Base-by-base conservation (phyloP, 2,797 vertebrate species). In the Microcaecilia unicolor region DNA sequence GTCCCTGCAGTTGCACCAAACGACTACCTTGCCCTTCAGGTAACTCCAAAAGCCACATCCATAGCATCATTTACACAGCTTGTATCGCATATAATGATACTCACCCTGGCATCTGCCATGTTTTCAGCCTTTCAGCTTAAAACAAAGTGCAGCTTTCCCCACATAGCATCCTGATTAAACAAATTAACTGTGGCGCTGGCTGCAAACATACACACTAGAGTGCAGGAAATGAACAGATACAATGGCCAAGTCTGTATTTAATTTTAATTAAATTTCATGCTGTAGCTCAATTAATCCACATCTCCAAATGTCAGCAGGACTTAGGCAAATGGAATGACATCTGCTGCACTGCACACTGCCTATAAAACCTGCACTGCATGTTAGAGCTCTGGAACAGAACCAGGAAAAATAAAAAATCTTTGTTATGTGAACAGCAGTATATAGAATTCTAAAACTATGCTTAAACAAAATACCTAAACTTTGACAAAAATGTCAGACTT, bases 231-330 rank as follows among this genome's bases (percentile, higher is more conserved):
- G 66, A 84, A 62, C 65, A 72, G 78, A 72, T 82, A 88, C 78
- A 84, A 82, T 79, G 65, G 81, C 81, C 71, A 74, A 84, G 78
- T 78, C 75, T 82, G 84, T 81, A 80, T 89, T 90, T 89, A 81
- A 84, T 86, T 88, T 84, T 90, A 86, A 93, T 93, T 90, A 84
- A 87, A 90, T 90, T 87, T 89, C 84, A 86, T 88, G 90, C 86
- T 80, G 80, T 74, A 78, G 76, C 81, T 83, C 79, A 83, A 81
- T 85, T 87, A 84, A 85, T 81, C 81, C 75, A 72, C 80, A 80
- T 83, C 83, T 90, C 88, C 86, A 93, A 95, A 93, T 92, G 90
- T 91, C 90, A 92, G 84, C 87, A 90, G 85, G 86, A 92, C 84
- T 85, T 87, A 89, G 86, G 88, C 90, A 93, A 90, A 91, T 90